Percentiles rank a stretch among this genome's conserved stretches.
Evolutionary conservation across 2,797 vertebrate species (phyloP).

Genomic region (Leptoclinus maculatus): DNA sequence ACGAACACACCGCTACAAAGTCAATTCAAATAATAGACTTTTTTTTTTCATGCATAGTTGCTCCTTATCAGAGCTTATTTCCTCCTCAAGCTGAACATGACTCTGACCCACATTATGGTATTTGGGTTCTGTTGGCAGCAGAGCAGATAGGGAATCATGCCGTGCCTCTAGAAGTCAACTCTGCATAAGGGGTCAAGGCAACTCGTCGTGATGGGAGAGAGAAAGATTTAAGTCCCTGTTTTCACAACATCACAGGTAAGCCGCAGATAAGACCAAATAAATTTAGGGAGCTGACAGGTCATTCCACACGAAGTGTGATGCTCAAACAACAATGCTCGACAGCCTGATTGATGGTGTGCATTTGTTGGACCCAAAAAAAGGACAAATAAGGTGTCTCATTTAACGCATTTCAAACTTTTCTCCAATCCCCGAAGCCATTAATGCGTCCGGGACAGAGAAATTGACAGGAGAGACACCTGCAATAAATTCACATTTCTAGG

Average conservation of each 20-base stretch:
- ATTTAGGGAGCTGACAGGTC: conserved; percentile 81
- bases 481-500: conserved; percentile 66
- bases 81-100: conserved; percentile 22
- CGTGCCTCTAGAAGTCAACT: conserved; percentile 38
- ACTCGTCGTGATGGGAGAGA: conserved; percentile 52
- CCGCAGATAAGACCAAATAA: conserved; percentile 82
- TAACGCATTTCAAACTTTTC: conserved; percentile 68
- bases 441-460: conserved; percentile 27
- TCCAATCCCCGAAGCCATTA: conserved; percentile 41
- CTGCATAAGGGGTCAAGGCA: conserved; percentile 57
- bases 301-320: conserved; percentile 76
- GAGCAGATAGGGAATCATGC: conserved; percentile 44
- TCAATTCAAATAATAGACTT: conserved; percentile 24
- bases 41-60: conserved; percentile 28
- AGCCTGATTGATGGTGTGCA: conserved; percentile 79
- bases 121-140: conserved; percentile 7
- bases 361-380: conserved; percentile 77
- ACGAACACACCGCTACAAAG: conserved; percentile 16
- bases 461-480: conserved; percentile 62
- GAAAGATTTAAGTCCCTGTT: conserved; percentile 76
- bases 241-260: conserved; percentile 80
- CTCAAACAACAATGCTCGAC: conserved; percentile 72
- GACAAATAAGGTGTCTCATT: conserved; percentile 79
- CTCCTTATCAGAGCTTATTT: conserved; percentile 53
- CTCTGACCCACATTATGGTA: conserved; percentile 19